Evolutionary conservation across 2,113 vertebrate species (phyloP).

Genomic region (Spea bombifrons): DNA sequence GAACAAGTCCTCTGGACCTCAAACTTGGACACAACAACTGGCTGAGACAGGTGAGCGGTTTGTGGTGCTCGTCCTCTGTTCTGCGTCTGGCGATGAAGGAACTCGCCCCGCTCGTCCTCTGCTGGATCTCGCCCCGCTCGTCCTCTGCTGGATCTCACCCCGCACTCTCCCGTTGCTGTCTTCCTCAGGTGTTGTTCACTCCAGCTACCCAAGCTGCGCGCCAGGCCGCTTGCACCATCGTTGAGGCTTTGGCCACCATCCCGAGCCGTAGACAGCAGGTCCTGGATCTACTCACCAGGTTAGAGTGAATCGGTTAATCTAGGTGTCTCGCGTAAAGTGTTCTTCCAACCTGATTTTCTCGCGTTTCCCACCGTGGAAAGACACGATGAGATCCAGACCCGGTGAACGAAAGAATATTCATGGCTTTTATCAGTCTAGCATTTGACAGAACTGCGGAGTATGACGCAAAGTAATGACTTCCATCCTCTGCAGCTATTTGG

Average conservation of each 20-base stretch:
- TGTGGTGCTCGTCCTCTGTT: too few species aligned
- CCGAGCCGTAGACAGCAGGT: conserved; percentile 97
- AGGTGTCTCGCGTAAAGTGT: too few species aligned
- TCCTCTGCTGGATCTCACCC: accelerated
- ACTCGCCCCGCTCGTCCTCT: too few species aligned
- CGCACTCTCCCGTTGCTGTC: neutral
- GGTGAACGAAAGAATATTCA: too few species aligned
- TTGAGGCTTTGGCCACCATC: conserved; percentile 91
- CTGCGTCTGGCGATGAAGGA: neutral
- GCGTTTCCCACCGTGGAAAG: too few species aligned
- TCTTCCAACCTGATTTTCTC: too few species aligned
- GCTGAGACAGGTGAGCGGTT: conserved; percentile 79
- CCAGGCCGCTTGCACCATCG: conserved; percentile 94
- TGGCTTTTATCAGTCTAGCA: too few species aligned
- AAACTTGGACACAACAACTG: conserved; percentile 98
- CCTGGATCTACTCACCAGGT: conserved; percentile 96
- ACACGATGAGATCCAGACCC: too few species aligned
- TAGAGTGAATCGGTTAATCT: neutral
- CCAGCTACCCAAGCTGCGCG: conserved; percentile 94
- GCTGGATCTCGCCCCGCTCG: neutral
- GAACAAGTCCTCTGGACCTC: conserved; percentile 79
- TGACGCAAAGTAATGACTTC: neutral
- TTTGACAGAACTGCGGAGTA: too few species aligned
- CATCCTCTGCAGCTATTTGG: conserved; percentile 79
- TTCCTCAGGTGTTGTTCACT: conserved; percentile 89